Base-by-base conservation (phyloP, 1,140 invertebrate species). In the Bombus ignitus region DNA sequence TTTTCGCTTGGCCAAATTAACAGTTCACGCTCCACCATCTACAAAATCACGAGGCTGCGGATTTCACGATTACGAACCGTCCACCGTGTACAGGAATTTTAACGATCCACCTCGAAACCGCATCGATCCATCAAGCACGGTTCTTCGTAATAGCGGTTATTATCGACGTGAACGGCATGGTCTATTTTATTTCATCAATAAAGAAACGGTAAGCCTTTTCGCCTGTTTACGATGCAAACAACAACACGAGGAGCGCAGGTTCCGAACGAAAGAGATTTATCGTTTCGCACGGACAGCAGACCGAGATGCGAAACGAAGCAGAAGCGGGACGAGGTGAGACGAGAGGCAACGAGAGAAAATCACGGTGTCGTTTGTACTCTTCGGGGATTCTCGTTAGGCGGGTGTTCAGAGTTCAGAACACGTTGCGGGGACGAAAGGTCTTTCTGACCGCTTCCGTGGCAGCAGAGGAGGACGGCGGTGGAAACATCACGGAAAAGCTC, bases 401-500 rank as follows among this genome's bases (percentile, higher is more conserved):
- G 3, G n/a, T 35, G 66, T 15, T 47, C 53, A 12, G 42, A 65
- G 83, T 62, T 65, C 32, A 2, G 39, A 22, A 62, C 39, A 66
- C n/a, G 75, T 83, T 59, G 82, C 73, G 25, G 47, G 39, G 22
- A 42, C 22, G 53, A 10, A 73, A 73, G 83, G 70, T 73, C 77
- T 78, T 89, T 74, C 77, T 37, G 62, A 71, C 59, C 66, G 87
- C 15, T 84, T 44, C 39, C 66, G 18, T 12, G 59, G 37, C 66
- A 10, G 22, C 47, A 42, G 47, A 53, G 18, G 42, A 78, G 62
- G 78, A 44, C 79, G 74, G 66, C 68, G 47, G 47, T 12, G 65
- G 72, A 25, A 47, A 73, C 83, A 66, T 88, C 75, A 77, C 83
- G 59, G 65, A 42, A 89, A 89, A 89, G 83, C 87, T 89, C 59